phyloP scores from a whole-genome alignment of 2,113 vertebrate genomes.

The Triplophysa tibetana region DNA sequence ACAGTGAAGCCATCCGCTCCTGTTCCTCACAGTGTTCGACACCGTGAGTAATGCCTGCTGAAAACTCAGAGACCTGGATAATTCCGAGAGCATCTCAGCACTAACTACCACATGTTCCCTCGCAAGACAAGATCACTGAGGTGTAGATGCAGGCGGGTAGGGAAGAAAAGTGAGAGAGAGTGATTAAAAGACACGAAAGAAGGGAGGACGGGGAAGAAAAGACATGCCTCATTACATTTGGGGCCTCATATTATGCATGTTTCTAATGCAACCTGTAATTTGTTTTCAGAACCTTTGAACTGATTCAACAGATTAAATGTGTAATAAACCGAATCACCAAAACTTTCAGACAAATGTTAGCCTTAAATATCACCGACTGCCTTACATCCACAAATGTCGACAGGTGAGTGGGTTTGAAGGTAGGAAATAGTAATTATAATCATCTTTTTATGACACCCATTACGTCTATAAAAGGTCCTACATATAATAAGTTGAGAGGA shows the following conservation, averaged over 20 bases:
- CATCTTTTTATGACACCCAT: too few relatives aligned
- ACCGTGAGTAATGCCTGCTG: background rate
- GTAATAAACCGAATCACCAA: background rate
- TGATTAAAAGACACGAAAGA: background rate
- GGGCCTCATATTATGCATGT: background rate
- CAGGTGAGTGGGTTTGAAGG: too few relatives aligned
- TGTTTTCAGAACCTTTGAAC: too few relatives aligned
- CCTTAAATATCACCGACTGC: too few relatives aligned
- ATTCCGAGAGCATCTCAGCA: constrained; percentile 17
- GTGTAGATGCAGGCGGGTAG: background rate
- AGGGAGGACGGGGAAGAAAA: background rate
- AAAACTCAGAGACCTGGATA: constrained; percentile 11
- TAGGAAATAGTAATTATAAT: too few relatives aligned
- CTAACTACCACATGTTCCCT: constrained; percentile 21
- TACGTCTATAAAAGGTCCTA: too few relatives aligned
- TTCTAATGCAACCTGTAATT: too few relatives aligned
- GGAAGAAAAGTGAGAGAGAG: background rate
- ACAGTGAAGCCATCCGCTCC: background rate
- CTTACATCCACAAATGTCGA: too few relatives aligned
- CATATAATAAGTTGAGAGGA: too few relatives aligned
- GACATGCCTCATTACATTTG: background rate
- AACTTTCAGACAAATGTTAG: background rate
- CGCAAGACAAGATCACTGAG: constrained; percentile 3
- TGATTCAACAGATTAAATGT: too few relatives aligned
- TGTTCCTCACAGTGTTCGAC: background rate